Conservation (phyloP, 53 echinoderm and acorn worm species). For the Crossaster papposus region DNA sequence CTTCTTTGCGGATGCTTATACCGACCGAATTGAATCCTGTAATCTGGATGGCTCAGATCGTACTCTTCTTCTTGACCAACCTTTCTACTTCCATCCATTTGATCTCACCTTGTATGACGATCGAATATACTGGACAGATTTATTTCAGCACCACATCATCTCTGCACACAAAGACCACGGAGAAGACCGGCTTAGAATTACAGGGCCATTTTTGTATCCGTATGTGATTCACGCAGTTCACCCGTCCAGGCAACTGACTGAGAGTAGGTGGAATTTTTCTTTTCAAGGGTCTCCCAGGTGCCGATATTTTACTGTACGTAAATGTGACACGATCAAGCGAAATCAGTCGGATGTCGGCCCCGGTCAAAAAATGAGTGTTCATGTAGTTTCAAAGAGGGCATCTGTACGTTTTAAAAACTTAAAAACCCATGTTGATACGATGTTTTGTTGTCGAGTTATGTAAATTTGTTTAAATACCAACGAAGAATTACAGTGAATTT, state of each 20-base stretch:
- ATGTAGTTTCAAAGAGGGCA: no score
- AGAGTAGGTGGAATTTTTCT: constrained; percentile 16
- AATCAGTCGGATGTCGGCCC: no score
- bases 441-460: no score
- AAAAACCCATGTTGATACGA: no score
- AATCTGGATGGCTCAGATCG: constrained; percentile 54
- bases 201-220: constrained; percentile 38
- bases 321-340: no score
- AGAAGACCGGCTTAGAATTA: constrained; percentile 15
- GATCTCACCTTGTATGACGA: constrained; percentile 55
- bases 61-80: constrained; percentile 5
- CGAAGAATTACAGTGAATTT: no score
- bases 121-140: constrained; percentile 69
- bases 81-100: constrained; percentile 48
- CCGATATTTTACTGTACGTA: no score
- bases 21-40: constrained; percentile 59
- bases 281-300: no score
- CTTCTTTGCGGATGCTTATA: constrained; percentile 60
- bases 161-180: constrained; percentile 57
- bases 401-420: no score
- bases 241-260: constrained; percentile 48
- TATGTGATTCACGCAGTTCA: constrained; percentile 58
- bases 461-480: no score
- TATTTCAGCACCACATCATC: constrained; percentile 33
- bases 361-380: no score